Evolutionary conservation across 2,888 invertebrate species (phyloP), one percentile per base, ranked within the genome.

Genomic region (Muschampia plurimacula): DNA sequence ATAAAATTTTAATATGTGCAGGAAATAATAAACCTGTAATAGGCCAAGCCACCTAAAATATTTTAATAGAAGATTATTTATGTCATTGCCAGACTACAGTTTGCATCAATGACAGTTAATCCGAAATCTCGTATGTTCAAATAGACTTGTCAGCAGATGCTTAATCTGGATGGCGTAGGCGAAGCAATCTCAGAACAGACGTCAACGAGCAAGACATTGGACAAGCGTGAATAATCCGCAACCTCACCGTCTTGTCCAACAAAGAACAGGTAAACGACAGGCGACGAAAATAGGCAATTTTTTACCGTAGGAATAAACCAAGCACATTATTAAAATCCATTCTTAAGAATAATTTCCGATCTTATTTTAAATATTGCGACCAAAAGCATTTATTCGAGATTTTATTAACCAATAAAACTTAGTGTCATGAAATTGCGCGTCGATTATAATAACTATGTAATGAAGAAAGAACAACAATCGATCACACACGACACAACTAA

Each of bases 111-210:
- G 80, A 79, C 78, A 82, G 80, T 77, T 83, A 81, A 83, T 82
- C 80, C 80, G 75, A 80, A 81, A 78, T 82, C 80, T 82, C 80
- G 78, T 74, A 73, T 71, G 79, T 80, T 84, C 84, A 87, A 86
- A 90, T 89, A 87, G 83, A 90, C 81, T 83, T 89, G 88, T 89
- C 87, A 84, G 84, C 78, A 77, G 80, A 81, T 81, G 79, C 80
- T 84, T 85, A 86, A 87, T 87, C 84, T 82, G 78, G 76, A 71
- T 80, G 79, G 83, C 84, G 88, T 87, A 84, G 87, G 89, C 89
- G 86, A 84, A 82, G 84, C 81, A 87, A 88, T 89, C 85, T 84
- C 77, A 78, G 79, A 80, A 79, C 79, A 76, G 82, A 82, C 83
- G 85, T 88, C 86, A 83, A 80, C 80, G 76, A 78, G 79, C 65